Conservation (phyloP, 2,797 vertebrate species). For the Coccyzus lansbergi region DNA sequence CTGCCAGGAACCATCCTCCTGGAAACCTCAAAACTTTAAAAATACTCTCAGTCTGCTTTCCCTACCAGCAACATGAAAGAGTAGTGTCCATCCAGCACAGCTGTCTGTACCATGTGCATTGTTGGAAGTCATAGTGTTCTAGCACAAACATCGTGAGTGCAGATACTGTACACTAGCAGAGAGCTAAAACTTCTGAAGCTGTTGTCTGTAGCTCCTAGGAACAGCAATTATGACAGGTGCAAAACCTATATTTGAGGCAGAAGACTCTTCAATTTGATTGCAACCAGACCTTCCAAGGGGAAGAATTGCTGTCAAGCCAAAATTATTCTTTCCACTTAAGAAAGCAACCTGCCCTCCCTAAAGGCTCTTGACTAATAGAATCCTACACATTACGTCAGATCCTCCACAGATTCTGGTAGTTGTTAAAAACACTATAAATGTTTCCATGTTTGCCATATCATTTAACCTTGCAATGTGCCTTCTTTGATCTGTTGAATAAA, state of each 20-base stretch:
- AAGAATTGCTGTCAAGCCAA: constrained; percentile 34
- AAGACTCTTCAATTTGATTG: constrained; percentile 48
- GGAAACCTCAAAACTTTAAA: constrained; percentile 34
- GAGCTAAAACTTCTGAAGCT: constrained; percentile 59
- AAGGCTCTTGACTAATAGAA: constrained; percentile 70
- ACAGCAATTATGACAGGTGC: constrained; percentile 63
- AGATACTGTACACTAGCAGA: constrained; percentile 52
- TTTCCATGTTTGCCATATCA: constrained; percentile 17
- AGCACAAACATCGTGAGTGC: constrained; percentile 64
- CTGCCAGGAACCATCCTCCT: constrained; percentile 62
- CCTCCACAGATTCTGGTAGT: constrained; percentile 66
- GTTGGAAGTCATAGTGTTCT: constrained; percentile 58
- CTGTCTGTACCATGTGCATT: constrained; percentile 43
- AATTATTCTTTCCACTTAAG: constrained; percentile 19
- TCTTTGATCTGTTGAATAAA: constrained; percentile 97
- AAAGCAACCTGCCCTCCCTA: constrained; percentile 49
- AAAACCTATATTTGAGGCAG: constrained; percentile 71
- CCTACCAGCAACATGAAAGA: constrained; percentile 11
- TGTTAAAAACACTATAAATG: constrained; percentile 58
- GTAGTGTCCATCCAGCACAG: constrained; percentile 50
- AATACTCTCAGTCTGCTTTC: constrained; percentile 13
- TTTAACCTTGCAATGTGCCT: constrained; percentile 87
- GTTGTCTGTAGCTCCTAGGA: constrained; percentile 71
- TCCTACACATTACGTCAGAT: constrained; percentile 65
- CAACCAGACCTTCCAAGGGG: constrained; percentile 45